Base-by-base conservation (phyloP, 1,140 invertebrate species). In the Bombus superbus region DNA sequence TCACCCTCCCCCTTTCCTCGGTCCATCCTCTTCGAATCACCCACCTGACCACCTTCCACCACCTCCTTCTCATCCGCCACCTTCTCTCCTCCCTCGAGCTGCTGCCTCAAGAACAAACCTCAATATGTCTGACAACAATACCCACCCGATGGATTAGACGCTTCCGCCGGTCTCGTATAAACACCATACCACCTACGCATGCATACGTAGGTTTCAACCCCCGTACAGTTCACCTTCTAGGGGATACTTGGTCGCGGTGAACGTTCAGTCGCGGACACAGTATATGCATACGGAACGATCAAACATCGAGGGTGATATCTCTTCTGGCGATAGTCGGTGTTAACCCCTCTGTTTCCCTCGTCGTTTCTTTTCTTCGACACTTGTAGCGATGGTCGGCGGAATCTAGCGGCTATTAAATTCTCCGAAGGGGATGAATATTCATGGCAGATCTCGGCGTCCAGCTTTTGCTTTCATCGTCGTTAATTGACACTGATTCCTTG, bases 61-160 rank as follows among this genome's bases (percentile, higher is more conserved):
- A 59, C 80, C 82, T 86, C 87, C 75, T 81, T 87, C 80, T 53
- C 87, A 78, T 81, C 75, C 80, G 74, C 83, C 66, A 57, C 83
- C 89, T 59, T 82, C 88, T 82, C 88, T 62, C 88, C 82, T 73
- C 79, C 72, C 90, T 87, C 81, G 87, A 86, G 78, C 62, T 92
- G 92, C 81, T 93, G 92, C 93, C 94, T 95, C 94, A 95, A 95
- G 94, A 95, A 95, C 93, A 94, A 94, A 94, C 92, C 92, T 93
- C 94, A 94, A 95, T 95, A 94, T 95, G 93, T 95, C 94, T 92
- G 93, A 94, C 93, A 94, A 95, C 93, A 94, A 94, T 93, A 91
- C 91, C 88, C 89, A 87, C 89, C 91, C 92, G 92, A 94, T 92
- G 92, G 92, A 94, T 94, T 94, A 94, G 93, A 94, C 89, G 91